Evolutionary conservation across 1,140 invertebrate genomes (phyloP).

Genomic region (Drosophila eugracilis): DNA sequence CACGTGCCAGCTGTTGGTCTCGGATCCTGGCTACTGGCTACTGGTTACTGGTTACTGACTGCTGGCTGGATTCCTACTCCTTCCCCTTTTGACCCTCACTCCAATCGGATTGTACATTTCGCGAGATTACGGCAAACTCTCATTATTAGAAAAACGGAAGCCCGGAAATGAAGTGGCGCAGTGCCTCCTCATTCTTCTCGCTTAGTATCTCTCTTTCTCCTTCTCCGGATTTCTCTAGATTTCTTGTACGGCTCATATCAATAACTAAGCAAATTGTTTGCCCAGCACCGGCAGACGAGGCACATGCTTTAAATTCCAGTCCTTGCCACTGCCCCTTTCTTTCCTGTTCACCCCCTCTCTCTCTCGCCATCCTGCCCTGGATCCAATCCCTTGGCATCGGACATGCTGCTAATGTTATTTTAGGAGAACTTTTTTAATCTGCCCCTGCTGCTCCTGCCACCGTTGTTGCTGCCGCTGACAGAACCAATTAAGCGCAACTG

Average conservation of each 20-base stretch:
- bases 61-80: not conserved
- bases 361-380: not conserved
- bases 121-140: slow-evolving; percentile 81
- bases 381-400: slow-evolving; percentile 37
- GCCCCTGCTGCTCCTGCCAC: slow-evolving; percentile 50
- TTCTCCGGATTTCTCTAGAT: slow-evolving; percentile 9
- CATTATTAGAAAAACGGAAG: slow-evolving; percentile 80
- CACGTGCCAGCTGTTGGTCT: slow-evolving; percentile 55
- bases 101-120: slow-evolving; percentile 67
- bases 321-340: slow-evolving; percentile 22
- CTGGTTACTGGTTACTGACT: not conserved
- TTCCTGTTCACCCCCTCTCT: not conserved
- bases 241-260: slow-evolving; percentile 65
- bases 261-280: slow-evolving; percentile 83
- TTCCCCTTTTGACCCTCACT: not conserved
- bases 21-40: not conserved
- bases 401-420: slow-evolving; percentile 77
- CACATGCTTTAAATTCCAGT: slow-evolving; percentile 79
- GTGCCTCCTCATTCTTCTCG: not conserved
- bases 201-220: not conserved
- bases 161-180: slow-evolving; percentile 79
- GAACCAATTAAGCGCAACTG: slow-evolving; percentile 83
- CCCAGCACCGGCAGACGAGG: slow-evolving; percentile 50
- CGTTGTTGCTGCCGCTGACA: slow-evolving; percentile 69
- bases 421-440: slow-evolving; percentile 82